These are phyloP conservation scores for Psittacula derbiana DNA, from an alignment of 2,797 vertebrate genomes.

Conservation along the genomic window DNA sequence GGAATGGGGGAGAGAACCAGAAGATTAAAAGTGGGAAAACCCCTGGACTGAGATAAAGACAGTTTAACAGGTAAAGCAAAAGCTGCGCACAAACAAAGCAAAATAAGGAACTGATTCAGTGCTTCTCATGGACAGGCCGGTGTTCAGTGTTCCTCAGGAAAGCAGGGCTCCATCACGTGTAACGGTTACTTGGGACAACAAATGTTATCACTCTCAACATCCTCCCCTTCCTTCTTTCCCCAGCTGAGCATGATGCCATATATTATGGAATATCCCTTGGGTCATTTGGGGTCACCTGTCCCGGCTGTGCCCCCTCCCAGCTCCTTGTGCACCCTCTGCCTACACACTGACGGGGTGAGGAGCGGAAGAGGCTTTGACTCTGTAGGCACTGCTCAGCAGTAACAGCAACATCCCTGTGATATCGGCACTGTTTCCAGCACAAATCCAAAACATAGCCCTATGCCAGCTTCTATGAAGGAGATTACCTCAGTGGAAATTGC, in stretches of 20 bases:
- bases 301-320: not conserved
- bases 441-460: not conserved
- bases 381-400: not conserved
- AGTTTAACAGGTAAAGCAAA: not conserved
- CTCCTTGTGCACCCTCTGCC: not conserved
- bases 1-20: not conserved
- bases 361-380: not conserved
- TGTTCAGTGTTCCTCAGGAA: not conserved
- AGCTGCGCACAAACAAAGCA: not conserved
- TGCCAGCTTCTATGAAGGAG: not conserved
- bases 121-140: not conserved
- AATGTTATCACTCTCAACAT: not conserved
- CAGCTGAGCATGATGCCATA: not conserved
- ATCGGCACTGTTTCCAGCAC: not conserved
- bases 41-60: not conserved
- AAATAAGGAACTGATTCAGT: not conserved
- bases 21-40: not conserved
- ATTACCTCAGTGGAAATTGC: not conserved
- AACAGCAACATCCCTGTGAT: not conserved
- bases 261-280: not conserved
- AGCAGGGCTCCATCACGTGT: not conserved
- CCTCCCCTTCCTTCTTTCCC: not conserved
- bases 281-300: not conserved
- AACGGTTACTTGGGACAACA: not conserved
- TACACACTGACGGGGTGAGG: not conserved